These are phyloP conservation scores for Himalopsyche tibetana DNA, from an alignment of 2,888 invertebrate genomes.

Conservation along the genomic window DNA sequence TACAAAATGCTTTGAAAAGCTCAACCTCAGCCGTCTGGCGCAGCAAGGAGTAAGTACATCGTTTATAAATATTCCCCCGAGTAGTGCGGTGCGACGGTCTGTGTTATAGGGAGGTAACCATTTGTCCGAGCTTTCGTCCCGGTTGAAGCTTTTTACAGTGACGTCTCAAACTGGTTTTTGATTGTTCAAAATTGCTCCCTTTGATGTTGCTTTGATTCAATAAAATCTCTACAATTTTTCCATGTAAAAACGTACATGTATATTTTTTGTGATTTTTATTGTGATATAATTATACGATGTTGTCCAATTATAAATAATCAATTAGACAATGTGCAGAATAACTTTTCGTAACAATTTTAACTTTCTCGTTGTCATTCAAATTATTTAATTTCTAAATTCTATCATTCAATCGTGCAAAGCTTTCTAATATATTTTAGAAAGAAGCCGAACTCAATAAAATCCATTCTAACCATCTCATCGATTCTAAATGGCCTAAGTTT, in stretches of 20 bases:
- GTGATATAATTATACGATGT: neutral
- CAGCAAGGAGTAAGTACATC: slow-evolving; percentile 8
- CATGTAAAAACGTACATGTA: neutral
- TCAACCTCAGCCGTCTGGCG: neutral
- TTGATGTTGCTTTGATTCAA: neutral
- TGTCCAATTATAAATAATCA: neutral
- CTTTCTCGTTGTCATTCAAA: too few relatives aligned
- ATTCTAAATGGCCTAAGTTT: too few relatives aligned
- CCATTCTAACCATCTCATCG: too few relatives aligned
- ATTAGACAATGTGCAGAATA: too few relatives aligned
- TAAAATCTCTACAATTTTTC: neutral
- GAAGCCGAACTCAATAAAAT: too few relatives aligned
- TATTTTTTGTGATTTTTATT: neutral
- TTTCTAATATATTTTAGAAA: too few relatives aligned
- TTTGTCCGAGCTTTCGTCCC: slow-evolving; percentile 21
- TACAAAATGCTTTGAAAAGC: neutral
- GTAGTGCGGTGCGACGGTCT: neutral
- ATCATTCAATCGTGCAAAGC: too few relatives aligned
- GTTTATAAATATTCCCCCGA: slow-evolving; percentile 14
- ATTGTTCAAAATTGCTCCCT: neutral
- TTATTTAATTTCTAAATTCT: too few relatives aligned
- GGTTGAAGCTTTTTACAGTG: neutral
- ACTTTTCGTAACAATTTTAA: too few relatives aligned
- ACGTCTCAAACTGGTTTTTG: neutral
- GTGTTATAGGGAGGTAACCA: neutral